These are phyloP conservation scores for Dendroctonus valens DNA, from an alignment of 1,140 invertebrate species.

Conservation along the genomic window DNA sequence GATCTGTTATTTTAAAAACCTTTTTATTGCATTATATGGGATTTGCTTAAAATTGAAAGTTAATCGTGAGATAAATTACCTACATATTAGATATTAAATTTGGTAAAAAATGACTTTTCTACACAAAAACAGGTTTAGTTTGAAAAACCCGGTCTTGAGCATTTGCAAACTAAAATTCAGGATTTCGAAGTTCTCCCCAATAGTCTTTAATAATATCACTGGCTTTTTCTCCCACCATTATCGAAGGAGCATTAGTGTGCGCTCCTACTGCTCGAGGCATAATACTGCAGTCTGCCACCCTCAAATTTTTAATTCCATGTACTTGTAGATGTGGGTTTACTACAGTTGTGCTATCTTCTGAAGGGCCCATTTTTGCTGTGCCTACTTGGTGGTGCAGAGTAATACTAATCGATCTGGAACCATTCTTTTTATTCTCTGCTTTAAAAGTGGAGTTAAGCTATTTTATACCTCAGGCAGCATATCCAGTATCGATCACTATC, in stretches of 20 bases:
- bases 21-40: too few relatives aligned
- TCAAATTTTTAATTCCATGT: conserved; percentile 54
- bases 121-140: too few relatives aligned
- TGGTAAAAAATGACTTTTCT: too few relatives aligned
- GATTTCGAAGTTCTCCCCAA: conserved; percentile 47
- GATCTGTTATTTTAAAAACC: too few relatives aligned
- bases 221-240: conserved; percentile 86
- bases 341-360: conserved; percentile 44
- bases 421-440: neutral
- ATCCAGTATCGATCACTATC: conserved; percentile 42
- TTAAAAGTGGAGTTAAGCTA: neutral
- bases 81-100: too few relatives aligned
- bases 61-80: too few relatives aligned
- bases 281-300: conserved; percentile 71
- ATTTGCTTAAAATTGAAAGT: too few relatives aligned
- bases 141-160: too few relatives aligned
- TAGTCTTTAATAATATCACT: conserved; percentile 73
- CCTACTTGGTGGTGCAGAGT: conserved; percentile 55
- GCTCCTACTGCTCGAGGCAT: conserved; percentile 70
- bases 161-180: too few relatives aligned
- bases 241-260: conserved; percentile 70
- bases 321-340: conserved; percentile 49
- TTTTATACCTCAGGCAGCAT: conserved; percentile 29
- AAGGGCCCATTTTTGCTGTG: conserved; percentile 65
- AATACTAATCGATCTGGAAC: conserved; percentile 39